A percentile compares a stretch with the other conserved stretches of the same genome.
Conservation (phyloP, 2,888 invertebrate genomes). For the Hypomecis punctinalis region DNA sequence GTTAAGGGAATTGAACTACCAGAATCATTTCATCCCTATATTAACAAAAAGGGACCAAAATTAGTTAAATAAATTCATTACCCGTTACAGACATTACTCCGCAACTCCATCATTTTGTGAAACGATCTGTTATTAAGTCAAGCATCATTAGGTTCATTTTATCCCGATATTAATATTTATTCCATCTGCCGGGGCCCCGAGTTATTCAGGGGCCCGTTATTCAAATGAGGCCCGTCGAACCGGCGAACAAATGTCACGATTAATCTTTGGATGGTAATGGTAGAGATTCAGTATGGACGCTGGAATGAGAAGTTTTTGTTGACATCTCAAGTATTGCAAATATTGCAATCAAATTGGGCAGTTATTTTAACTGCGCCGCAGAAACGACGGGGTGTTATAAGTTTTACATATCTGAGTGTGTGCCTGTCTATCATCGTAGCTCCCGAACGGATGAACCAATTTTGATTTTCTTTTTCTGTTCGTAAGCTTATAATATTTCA, state of each 20-base stretch:
- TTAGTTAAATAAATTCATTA: conserved; percentile 14
- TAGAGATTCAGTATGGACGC: conserved; percentile 9
- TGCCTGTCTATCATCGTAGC: too few species aligned
- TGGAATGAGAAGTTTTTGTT: not conserved
- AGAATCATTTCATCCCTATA: not conserved
- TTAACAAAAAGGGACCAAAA: conserved; percentile 6
- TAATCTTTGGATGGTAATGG: conserved; percentile 24
- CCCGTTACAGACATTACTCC: conserved; percentile 6
- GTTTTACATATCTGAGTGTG: too few species aligned
- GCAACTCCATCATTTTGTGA: conserved; percentile 11
- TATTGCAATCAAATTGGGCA: too few species aligned
- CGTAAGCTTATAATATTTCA: too few species aligned
- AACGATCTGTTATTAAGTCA: conserved; percentile 24
- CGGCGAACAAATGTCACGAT: conserved; percentile 36
- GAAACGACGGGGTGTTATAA: too few species aligned
- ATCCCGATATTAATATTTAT: conserved; percentile 34
- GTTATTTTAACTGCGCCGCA: too few species aligned
- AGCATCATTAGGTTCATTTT: conserved; percentile 32
- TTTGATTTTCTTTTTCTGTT: too few species aligned
- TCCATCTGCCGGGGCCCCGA: conserved; percentile 28
- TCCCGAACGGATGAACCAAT: too few species aligned
- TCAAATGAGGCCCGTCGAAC: conserved; percentile 36
- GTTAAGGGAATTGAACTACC: not conserved
- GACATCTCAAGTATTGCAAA: too few species aligned
- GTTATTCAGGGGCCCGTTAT: conserved; percentile 30